Percentiles rank a stretch among this genome's conserved stretches.
Conservation (phyloP, 2,113 vertebrate species). For the Rhea pennata region DNA sequence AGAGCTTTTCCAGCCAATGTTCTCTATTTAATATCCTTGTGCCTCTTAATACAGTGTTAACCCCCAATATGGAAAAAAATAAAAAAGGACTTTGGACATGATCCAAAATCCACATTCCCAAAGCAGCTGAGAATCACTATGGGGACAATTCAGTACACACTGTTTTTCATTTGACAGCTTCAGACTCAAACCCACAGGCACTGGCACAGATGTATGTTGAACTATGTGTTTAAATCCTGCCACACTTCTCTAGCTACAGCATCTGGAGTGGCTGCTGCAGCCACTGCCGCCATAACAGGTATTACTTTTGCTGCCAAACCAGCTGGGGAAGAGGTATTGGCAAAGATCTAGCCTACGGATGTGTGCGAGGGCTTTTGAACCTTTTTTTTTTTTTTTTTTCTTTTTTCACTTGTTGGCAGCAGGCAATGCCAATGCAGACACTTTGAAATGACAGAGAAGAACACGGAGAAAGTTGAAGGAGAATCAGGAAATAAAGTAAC, state of each 20-base stretch:
- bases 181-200: neutral
- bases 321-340: slow-evolving; percentile 18
- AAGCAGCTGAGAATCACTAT: neutral
- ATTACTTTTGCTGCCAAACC: neutral
- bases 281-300: neutral
- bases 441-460: slow-evolving; percentile 1
- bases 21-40: slow-evolving; percentile 14
- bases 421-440: neutral
- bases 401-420: neutral
- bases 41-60: neutral
- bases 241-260: neutral
- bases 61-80: neutral
- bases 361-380: neutral
- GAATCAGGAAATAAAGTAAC: neutral
- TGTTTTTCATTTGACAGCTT: neutral
- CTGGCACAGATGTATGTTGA: neutral
- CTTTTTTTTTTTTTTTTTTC: neutral
- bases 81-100: neutral
- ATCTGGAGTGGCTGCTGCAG: neutral
- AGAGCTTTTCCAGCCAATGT: neutral
- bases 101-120: slow-evolving; percentile 12
- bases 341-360: neutral
- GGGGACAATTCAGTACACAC: slow-evolving; percentile 13
- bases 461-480: neutral
- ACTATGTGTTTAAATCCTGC: neutral